phyloP scores from a whole-genome alignment of 2,797 vertebrate genomes.

The Eremophila alpestris region DNA sequence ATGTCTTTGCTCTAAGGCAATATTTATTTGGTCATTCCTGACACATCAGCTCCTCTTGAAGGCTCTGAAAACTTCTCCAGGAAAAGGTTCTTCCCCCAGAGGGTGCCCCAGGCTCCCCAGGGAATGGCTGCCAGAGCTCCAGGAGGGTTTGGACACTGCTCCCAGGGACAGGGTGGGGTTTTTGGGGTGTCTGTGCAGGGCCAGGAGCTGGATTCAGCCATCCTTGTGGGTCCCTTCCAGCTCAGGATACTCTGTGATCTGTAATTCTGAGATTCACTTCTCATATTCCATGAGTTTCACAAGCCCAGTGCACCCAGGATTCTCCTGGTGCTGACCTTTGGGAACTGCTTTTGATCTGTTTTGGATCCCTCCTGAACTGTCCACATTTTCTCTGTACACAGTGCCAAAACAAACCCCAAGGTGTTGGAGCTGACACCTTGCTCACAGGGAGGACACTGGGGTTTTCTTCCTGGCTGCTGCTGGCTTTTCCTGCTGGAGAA shows the following conservation, averaged over 20 bases:
- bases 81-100: too few relatives aligned
- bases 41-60: neutral
- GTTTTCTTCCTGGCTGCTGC: neutral
- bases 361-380: neutral
- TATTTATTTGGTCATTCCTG: neutral
- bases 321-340: too few relatives aligned
- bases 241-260: neutral
- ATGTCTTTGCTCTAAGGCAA: neutral
- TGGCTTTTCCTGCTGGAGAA: neutral
- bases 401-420: neutral
- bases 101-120: neutral
- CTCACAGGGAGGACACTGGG: fast-evolving
- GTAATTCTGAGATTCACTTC: neutral
- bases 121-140: neutral
- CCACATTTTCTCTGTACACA: fast-evolving
- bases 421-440: fast-evolving
- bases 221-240: neutral
- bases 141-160: fast-evolving
- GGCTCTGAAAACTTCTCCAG: neutral
- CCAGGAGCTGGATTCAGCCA: neutral
- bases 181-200: neutral
- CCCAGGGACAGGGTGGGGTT: neutral
- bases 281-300: neutral
- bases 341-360: neutral
- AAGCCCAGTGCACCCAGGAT: fast-evolving